Conservation (phyloP, 2,113 vertebrate genomes). For the Phaetusa simplex region DNA sequence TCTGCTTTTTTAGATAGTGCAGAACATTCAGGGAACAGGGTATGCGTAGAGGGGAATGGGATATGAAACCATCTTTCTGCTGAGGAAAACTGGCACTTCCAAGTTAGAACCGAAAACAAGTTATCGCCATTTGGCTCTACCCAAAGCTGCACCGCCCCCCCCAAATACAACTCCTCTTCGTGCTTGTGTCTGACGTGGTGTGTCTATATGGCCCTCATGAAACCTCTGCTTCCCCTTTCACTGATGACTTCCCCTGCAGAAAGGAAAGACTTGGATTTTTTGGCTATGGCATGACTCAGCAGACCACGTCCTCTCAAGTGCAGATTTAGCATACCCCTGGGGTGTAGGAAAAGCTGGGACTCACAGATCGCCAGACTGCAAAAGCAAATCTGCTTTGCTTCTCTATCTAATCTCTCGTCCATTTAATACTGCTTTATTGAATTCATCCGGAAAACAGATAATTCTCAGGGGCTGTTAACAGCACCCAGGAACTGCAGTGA, state of each 20-base stretch:
- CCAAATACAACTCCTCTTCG: background rate
- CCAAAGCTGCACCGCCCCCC: background rate
- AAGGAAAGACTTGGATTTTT: background rate
- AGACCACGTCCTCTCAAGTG: background rate
- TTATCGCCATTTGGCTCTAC: background rate
- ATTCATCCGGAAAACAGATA: background rate
- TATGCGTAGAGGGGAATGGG: rapidly evolving
- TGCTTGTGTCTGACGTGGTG: background rate
- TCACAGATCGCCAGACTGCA: background rate
- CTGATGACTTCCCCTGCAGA: background rate
- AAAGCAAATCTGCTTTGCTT: constrained; percentile 38
- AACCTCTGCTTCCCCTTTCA: background rate
- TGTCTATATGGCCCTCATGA: background rate
- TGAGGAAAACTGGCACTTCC: background rate
- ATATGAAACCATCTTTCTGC: background rate
- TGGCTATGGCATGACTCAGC: background rate
- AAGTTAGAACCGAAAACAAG: background rate
- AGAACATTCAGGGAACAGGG: background rate
- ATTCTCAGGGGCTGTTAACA: background rate
- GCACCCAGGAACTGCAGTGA: background rate
- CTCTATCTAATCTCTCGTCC: constrained; percentile 1
- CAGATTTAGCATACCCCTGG: background rate
- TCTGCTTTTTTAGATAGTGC: background rate
- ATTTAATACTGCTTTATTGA: background rate
- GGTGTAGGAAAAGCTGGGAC: background rate